Percentiles rank a stretch among this genome's conserved stretches.
phyloP scores from a whole-genome alignment of 2,888 invertebrate species.

The Glyphotaelius pellucidus region DNA sequence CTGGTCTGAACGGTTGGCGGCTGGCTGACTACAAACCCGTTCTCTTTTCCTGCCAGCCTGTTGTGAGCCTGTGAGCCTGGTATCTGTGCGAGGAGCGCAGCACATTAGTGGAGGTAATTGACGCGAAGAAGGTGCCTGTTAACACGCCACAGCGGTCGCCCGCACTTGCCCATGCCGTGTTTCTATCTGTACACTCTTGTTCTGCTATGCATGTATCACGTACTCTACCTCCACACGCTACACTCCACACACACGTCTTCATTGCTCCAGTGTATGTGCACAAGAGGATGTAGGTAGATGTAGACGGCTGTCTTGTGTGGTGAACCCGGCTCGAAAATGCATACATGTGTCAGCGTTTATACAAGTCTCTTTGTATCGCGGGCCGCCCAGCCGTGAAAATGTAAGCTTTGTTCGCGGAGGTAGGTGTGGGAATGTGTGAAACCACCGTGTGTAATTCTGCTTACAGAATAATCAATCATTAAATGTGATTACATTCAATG shows the following conservation, averaged over 20 bases:
- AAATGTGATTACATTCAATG: slow-evolving; percentile 41
- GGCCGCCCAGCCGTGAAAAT: slow-evolving; percentile 48
- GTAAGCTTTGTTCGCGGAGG: slow-evolving; percentile 45
- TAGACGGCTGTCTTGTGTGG: slow-evolving; percentile 25
- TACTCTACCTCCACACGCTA: neutral
- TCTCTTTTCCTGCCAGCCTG: slow-evolving; percentile 10
- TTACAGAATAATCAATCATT: slow-evolving; percentile 42
- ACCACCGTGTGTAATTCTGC: slow-evolving; percentile 39
- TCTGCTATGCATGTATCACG: slow-evolving; percentile 26
- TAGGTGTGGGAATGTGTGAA: slow-evolving; percentile 45
- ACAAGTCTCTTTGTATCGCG: slow-evolving; percentile 41
- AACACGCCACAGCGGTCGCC: slow-evolving; percentile 55
- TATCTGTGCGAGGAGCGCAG: slow-evolving; percentile 53
- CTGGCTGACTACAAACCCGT: slow-evolving; percentile 36
- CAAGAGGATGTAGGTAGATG: neutral
- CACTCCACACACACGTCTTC: neutral
- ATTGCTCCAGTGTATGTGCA: neutral
- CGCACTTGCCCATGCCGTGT: slow-evolving; percentile 48
- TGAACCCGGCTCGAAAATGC: slow-evolving; percentile 48
- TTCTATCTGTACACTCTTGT: slow-evolving; percentile 28
- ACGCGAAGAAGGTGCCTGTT: slow-evolving; percentile 60
- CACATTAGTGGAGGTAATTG: slow-evolving; percentile 62
- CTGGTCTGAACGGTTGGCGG: neutral
- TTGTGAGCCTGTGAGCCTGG: neutral
- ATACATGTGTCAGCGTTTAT: slow-evolving; percentile 49